Percentiles rank a stretch among this genome's conserved stretches.
Conservation (phyloP, 2,888 invertebrate genomes). For the Schizaphis graminum region DNA sequence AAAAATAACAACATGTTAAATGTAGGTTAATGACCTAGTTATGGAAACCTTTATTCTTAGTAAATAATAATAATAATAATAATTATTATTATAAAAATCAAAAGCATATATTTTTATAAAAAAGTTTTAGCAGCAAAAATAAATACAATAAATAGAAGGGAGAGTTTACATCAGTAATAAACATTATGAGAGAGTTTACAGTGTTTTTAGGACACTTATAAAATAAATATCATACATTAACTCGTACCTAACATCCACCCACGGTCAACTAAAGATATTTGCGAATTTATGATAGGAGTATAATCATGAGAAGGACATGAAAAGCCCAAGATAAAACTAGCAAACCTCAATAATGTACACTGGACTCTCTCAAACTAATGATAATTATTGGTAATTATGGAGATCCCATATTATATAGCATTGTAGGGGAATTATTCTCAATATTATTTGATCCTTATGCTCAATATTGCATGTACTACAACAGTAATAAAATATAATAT, state of each 20-base stretch:
- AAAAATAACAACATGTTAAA: neutral
- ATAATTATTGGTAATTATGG: neutral
- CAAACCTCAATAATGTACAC: neutral
- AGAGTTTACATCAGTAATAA: neutral
- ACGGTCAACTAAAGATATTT: neutral
- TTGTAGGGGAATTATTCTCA: neutral
- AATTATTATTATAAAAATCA: neutral
- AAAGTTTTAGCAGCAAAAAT: neutral
- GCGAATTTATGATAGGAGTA: neutral
- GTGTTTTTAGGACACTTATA: neutral
- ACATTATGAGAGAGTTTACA: neutral
- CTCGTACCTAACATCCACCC: neutral
- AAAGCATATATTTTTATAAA: neutral
- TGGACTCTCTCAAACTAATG: neutral
- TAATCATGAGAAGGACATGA: neutral
- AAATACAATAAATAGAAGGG: neutral
- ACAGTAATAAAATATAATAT: neutral
- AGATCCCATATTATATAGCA: neutral
- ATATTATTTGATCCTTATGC: neutral
- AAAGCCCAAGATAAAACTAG: neutral
- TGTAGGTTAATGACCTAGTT: neutral
- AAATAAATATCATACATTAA: neutral
- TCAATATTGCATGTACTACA: neutral
- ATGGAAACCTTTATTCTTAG: neutral
- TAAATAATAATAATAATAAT: neutral